Percentiles rank a stretch among this genome's conserved stretches.
Conservation (phyloP, 2,797 vertebrate species). For the Amazonetta brasiliensis region DNA sequence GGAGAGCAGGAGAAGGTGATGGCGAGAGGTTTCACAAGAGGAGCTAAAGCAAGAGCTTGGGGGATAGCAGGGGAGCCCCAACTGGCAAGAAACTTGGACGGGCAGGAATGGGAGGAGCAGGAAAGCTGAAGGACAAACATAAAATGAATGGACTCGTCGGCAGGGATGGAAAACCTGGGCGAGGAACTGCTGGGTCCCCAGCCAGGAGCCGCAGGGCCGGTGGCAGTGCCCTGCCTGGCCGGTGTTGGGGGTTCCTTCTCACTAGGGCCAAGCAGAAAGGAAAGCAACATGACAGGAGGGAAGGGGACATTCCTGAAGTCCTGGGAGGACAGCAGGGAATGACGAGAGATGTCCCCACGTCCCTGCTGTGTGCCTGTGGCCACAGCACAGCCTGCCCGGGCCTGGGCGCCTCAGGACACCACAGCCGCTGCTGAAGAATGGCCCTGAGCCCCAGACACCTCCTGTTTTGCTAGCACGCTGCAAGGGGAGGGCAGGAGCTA, state of each 20-base stretch:
- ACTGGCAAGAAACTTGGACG: neutral
- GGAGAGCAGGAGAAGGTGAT: neutral
- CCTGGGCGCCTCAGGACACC: neutral
- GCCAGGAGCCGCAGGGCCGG: too few relatives aligned
- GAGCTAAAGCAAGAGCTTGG: neutral
- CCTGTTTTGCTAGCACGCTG: conserved; percentile 2
- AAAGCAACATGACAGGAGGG: neutral
- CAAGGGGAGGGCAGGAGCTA: conserved; percentile 44
- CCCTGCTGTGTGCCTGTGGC: neutral
- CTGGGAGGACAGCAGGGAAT: neutral
- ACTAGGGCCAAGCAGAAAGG: conserved; percentile 23
- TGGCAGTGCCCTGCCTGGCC: too few relatives aligned
- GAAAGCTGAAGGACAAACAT: conserved; percentile 8
- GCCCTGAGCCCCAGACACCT: neutral
- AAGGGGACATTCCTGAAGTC: neutral
- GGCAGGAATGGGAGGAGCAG: conserved; percentile 13
- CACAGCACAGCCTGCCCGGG: neutral
- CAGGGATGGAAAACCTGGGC: accelerated
- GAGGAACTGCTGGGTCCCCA: neutral
- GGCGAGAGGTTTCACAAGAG: neutral
- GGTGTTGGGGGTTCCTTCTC: neutral
- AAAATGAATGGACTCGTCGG: neutral
- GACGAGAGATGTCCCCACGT: neutral
- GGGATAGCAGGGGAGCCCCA: neutral
- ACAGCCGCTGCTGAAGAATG: neutral